Percentiles rank a stretch among this genome's conserved stretches.
phyloP scores from a whole-genome alignment of 2,888 invertebrate species.

The Fabriciana adippe region DNA sequence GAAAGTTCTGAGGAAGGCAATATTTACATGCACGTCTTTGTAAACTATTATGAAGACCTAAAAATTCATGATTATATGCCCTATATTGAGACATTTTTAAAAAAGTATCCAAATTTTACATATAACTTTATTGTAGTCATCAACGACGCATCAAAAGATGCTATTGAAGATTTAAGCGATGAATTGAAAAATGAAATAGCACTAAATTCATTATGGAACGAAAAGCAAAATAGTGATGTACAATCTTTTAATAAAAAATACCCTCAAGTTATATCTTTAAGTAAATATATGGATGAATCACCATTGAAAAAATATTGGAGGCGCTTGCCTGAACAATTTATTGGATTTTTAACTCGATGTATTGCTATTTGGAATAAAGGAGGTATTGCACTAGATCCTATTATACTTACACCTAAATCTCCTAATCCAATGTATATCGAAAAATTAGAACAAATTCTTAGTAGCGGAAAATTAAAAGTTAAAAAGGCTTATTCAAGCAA shows the following conservation, averaged over 20 bases:
- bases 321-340: slow-evolving; percentile 54
- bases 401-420: slow-evolving; percentile 57
- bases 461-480: slow-evolving; percentile 42
- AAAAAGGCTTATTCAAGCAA: background rate
- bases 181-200: slow-evolving; percentile 65
- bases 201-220: slow-evolving; percentile 57
- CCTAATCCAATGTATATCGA: slow-evolving; percentile 56
- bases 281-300: slow-evolving; percentile 60
- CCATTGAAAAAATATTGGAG: slow-evolving; percentile 63
- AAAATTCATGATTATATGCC: slow-evolving; percentile 58
- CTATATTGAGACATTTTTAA: slow-evolving; percentile 56
- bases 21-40: slow-evolving; percentile 65
- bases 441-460: slow-evolving; percentile 56
- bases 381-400: slow-evolving; percentile 67
- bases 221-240: slow-evolving; percentile 42
- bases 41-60: slow-evolving; percentile 50
- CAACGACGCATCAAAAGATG: slow-evolving; percentile 56
- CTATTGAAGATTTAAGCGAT: slow-evolving; percentile 46
- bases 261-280: slow-evolving; percentile 56
- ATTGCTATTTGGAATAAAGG: slow-evolving; percentile 73
- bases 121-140: slow-evolving; percentile 61
- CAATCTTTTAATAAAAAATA: slow-evolving; percentile 46
- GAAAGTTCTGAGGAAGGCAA: slow-evolving; percentile 41
- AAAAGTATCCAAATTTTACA: slow-evolving; percentile 56
- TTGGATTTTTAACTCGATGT: slow-evolving; percentile 62